Evolutionary conservation across 2,888 invertebrate genomes (phyloP).

Genomic region (Taenaris catops): DNA sequence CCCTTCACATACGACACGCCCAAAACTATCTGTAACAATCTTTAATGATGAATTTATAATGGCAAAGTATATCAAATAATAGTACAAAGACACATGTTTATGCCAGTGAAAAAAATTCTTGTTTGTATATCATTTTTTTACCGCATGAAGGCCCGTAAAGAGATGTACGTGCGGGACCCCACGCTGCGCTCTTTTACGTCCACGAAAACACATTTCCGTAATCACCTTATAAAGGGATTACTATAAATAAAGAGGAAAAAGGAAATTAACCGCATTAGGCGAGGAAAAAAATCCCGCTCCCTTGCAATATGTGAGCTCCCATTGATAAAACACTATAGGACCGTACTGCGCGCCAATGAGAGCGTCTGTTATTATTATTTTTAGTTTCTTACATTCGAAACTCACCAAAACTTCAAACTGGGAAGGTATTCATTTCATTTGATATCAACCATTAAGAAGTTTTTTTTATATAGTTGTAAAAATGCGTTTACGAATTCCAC

Average conservation of each 20-base stretch:
- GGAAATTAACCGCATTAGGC: constrained; percentile 78
- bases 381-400: too few species aligned
- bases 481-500: too few species aligned
- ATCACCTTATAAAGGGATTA: constrained; percentile 80
- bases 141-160: constrained; percentile 42
- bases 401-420: too few species aligned
- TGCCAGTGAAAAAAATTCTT: constrained; percentile 18
- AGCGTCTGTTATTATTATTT: constrained; percentile 57
- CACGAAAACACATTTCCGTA: constrained; percentile 79
- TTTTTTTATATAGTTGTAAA: too few species aligned
- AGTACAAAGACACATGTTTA: too few species aligned
- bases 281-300: constrained; percentile 72
- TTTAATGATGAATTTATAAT: too few species aligned
- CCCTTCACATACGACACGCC: too few species aligned
- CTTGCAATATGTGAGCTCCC: constrained; percentile 75
- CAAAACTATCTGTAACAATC: too few species aligned
- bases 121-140: constrained; percentile 34
- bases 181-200: constrained; percentile 75
- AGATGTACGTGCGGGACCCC: constrained; percentile 47
- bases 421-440: too few species aligned
- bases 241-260: constrained; percentile 80
- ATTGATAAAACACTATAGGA: constrained; percentile 73
- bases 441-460: too few species aligned
- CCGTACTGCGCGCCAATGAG: constrained; percentile 64
- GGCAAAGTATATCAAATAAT: too few species aligned